Conservation (phyloP, 2,888 invertebrate genomes). For the Zygogramma bicolorata region DNA sequence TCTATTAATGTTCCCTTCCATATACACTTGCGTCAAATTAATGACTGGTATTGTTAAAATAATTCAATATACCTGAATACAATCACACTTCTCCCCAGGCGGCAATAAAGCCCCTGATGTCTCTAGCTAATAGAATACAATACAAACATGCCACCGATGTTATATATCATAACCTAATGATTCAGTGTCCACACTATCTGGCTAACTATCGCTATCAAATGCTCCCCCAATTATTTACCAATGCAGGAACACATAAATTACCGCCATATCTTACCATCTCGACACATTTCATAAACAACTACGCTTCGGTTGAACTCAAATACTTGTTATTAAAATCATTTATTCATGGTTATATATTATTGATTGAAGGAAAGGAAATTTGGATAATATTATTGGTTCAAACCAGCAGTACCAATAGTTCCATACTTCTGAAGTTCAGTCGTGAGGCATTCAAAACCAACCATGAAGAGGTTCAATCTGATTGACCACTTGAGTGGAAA, state of each 20-base stretch:
- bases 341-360: conserved; percentile 6
- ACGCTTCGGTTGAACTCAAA: conserved; percentile 39
- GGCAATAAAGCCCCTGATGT: conserved; percentile 59
- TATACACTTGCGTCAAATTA: neutral
- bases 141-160: conserved; percentile 59
- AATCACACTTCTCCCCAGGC: conserved; percentile 63
- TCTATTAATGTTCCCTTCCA: neutral
- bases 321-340: conserved; percentile 11
- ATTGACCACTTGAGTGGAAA: too few species aligned
- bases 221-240: conserved; percentile 63
- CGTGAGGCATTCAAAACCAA: too few species aligned
- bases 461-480: too few species aligned
- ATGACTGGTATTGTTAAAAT: neutral
- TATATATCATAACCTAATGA: conserved; percentile 64
- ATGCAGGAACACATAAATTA: conserved; percentile 62
- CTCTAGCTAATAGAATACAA: conserved; percentile 60
- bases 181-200: conserved; percentile 61
- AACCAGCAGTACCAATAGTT: neutral
- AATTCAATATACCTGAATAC: conserved; percentile 45
- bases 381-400: neutral
- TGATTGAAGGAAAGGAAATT: neutral
- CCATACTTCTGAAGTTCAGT: too few species aligned
- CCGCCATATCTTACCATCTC: conserved; percentile 54
- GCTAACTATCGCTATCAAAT: conserved; percentile 60
- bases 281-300: conserved; percentile 54